Percentiles rank a stretch among this genome's conserved stretches.
phyloP scores from a whole-genome alignment of 2,113 vertebrate species.

The Steatornis caripensis region DNA sequence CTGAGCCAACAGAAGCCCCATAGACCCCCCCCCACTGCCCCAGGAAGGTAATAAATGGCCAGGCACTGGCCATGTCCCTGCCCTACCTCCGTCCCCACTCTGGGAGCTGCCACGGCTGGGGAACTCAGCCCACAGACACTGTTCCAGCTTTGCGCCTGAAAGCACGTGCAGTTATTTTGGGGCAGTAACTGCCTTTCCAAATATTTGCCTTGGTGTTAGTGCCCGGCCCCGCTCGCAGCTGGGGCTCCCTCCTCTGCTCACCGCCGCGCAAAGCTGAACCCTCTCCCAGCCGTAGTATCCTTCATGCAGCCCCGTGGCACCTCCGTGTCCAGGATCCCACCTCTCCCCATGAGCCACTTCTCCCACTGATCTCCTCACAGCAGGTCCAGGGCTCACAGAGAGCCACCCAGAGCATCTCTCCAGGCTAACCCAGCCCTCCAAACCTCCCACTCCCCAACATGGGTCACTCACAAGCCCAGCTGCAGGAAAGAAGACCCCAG shows the following conservation, averaged over 20 bases:
- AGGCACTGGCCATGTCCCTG: not conserved
- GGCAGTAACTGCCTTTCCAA: not conserved
- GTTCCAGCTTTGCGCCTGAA: not conserved
- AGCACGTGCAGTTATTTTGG: not conserved
- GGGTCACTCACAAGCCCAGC: not conserved
- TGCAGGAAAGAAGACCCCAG: not conserved
- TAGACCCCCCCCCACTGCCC: accelerated
- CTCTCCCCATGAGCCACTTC: not conserved
- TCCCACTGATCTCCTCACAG: not conserved
- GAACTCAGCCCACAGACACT: not conserved
- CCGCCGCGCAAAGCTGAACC: not conserved
- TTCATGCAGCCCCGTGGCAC: not conserved
- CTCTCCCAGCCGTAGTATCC: not conserved
- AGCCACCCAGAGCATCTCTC: not conserved
- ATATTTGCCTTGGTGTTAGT: not conserved
- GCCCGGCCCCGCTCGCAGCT: not conserved
- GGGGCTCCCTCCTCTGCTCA: not conserved
- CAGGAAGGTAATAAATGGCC: not conserved
- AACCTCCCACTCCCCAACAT: accelerated
- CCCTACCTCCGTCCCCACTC: not conserved
- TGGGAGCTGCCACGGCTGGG: not conserved
- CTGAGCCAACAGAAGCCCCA: not conserved
- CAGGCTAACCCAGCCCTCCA: not conserved
- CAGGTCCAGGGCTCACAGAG: not conserved
- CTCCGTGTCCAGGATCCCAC: not conserved